Evolutionary conservation across 2,797 vertebrate genomes (phyloP), one percentile per base, ranked within the genome.

Genomic region (Perdix hodgsoniae): DNA sequence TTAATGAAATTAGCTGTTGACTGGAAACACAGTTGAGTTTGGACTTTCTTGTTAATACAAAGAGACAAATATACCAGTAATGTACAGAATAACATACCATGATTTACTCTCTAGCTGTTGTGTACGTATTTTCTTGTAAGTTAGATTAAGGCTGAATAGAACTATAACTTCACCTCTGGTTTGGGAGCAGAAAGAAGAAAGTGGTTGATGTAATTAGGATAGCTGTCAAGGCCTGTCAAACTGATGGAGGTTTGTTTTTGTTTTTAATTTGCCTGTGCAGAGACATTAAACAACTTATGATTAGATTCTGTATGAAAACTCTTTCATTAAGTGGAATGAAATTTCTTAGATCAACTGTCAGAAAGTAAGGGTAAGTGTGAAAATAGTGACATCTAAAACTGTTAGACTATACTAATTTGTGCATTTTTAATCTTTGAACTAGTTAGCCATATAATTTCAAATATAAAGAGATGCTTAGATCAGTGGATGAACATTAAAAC

Each of bases 341-440:
- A 85, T 72, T 78, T 94, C 64, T 94, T 73, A 72, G 59, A 88
- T 42, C 31, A 70, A 45, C 47, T 83, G 21, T 54, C 47, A 76
- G 83, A 42, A 42, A 81, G n/a, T 56, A 47, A 65, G 37, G 24
- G 64, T 54, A 61, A 82, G 22, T 82, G 42, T 56, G 49, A 54
- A 83, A 87, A 72, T 10, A 67, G 7, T 78, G 59, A 35, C 31
- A 49, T 79, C 61, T 45, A 57, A 81, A 69, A 59, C 17, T 33
- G 9, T 39, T 67, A 9, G 33, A 70, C 14, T 63, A 15, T 56
- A 40, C 81, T 31, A 75, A 72, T n/a, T n/a, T 49, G 7, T 79
- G 6, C 8, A 10, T 22, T 45, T 87, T 85, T 45, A 39, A 22
- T 74, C 80, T 80, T 76, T 54, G 29, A 54, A 18, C 21, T 75